phyloP scores from a whole-genome alignment of 2,888 invertebrate genomes.

The Amaurobius ferox region DNA sequence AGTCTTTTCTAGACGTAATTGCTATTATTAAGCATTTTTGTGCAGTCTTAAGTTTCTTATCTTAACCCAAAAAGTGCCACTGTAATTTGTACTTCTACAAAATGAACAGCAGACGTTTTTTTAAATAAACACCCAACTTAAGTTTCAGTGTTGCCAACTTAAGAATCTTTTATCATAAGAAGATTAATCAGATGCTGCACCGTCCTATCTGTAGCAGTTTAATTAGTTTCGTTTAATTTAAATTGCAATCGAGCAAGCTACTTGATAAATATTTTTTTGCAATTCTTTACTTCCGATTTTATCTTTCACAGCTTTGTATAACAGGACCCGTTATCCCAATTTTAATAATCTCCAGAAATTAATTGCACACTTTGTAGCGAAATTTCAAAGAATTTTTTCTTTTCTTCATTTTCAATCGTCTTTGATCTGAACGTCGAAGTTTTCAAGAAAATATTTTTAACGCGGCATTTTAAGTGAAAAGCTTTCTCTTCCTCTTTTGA shows the following conservation, averaged over 20 bases:
- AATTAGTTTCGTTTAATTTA: constrained; percentile 65
- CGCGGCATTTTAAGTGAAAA: neutral
- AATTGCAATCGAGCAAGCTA: constrained; percentile 21
- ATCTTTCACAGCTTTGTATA: neutral
- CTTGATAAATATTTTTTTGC: constrained; percentile 17
- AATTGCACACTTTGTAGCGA: constrained; percentile 41
- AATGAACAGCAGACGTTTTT: neutral
- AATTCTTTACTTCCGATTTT: constrained; percentile 1
- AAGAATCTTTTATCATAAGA: constrained; percentile 7
- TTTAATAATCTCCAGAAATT: constrained; percentile 68
- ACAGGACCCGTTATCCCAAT: constrained; percentile 37
- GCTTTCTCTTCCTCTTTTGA: constrained; percentile 4
- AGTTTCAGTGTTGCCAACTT: neutral
- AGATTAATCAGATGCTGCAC: constrained; percentile 40
- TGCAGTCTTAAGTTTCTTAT: neutral
- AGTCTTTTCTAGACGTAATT: neutral
- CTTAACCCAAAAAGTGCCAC: neutral
- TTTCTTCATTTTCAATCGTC: constrained; percentile 21
- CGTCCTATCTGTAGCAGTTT: constrained; percentile 31
- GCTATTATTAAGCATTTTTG: constrained; percentile 12
- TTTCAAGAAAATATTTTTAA: constrained; percentile 13
- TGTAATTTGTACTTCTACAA: neutral
- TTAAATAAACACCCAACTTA: neutral
- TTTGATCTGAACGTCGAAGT: constrained; percentile 51
- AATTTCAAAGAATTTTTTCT: constrained; percentile 13